A percentile compares a stretch with the other conserved stretches of the same genome.
Evolutionary conservation across 2,113 vertebrate genomes (phyloP).

Genomic region (Protomyctophum bolini): DNA sequence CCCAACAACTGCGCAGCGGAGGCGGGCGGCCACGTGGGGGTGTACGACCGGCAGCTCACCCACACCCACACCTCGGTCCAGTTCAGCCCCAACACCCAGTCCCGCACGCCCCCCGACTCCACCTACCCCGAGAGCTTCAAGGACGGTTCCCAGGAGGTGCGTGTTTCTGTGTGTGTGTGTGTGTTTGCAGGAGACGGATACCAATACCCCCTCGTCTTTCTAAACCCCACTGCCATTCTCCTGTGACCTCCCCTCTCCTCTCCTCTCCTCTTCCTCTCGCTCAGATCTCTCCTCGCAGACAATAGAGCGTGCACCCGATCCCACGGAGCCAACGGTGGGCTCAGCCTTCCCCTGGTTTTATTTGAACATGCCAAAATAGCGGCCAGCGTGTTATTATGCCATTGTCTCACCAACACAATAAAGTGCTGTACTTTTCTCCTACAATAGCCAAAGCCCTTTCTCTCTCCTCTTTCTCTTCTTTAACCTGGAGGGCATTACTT

Average conservation of each 20-base stretch:
- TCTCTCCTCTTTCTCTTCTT: constrained; percentile 67
- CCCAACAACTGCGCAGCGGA: constrained; percentile 85
- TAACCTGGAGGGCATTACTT: constrained; percentile 75
- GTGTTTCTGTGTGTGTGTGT: constrained; percentile 10
- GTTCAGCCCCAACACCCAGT: constrained; percentile 87
- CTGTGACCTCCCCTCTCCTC: constrained; percentile 31
- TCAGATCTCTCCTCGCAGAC: constrained; percentile 70
- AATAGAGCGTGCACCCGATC: constrained; percentile 76
- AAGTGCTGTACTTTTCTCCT: constrained; percentile 81
- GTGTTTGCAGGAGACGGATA: background rate
- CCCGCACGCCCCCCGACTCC: constrained; percentile 91
- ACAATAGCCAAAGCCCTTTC: constrained; percentile 80
- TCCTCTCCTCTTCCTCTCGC: constrained; percentile 42
- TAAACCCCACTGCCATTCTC: background rate
- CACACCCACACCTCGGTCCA: constrained; percentile 79
- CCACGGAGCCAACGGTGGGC: constrained; percentile 74
- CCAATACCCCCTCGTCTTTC: constrained; percentile 8
- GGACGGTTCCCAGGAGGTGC: constrained; percentile 92
- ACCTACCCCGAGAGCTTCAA: constrained; percentile 96
- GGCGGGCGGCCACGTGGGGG: constrained; percentile 76
- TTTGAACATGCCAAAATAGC: constrained; percentile 82
- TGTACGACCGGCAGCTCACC: constrained; percentile 86
- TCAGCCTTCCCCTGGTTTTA: constrained; percentile 78
- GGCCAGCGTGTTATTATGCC: constrained; percentile 82
- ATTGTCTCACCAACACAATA: constrained; percentile 85